Evolutionary conservation across 2,888 invertebrate species (phyloP), one percentile per base, ranked within the genome.

Genomic region (Eupithecia subfuscata): DNA sequence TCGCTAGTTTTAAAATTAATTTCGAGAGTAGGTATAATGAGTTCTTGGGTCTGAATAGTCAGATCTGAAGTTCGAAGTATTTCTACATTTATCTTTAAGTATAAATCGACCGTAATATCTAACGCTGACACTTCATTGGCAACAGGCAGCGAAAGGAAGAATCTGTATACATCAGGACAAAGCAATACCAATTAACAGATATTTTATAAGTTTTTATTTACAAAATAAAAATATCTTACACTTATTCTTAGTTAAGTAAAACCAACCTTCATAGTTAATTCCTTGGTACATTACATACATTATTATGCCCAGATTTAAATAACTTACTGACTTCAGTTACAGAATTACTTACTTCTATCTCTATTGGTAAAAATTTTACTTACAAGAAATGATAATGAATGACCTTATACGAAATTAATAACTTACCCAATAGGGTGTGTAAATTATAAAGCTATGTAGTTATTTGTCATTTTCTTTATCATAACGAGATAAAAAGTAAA

Each of bases 181-280:
- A 22, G 1, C 22, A 22, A 25, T 60, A 14, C 11, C 56, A 56
- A 56, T 22, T 22, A 56, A 3, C 22, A 14, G 60, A 60, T 25
- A 60, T 64, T 64, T 64, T 34, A 34, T 34, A 34, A 34, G 34
- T 34, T 64, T 74, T 70, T 65, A 80, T 76, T 76, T 80, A 79
- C 79, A 79, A 60, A 75, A 70, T 75, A 60, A 72, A 68, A 75
- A 73, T 56, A 78, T 67, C 69, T 76, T 78, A 74, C 56, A 69
- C 60, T 56, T 88, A 85, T 63, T 63, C 65, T 25, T 71, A 75
- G 69, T 73, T 64, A 76, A 71, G 73, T 63, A 63, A 63, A 25
- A 30, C 25, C 25, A 63, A 63, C 63, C 30, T 60, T 56, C 22
- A 56, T 34, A 64, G 14, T 18, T 18, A 16, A 64, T 34, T 18